Base-by-base conservation (phyloP, 2,888 invertebrate species). In the Xiphydria camelus region DNA sequence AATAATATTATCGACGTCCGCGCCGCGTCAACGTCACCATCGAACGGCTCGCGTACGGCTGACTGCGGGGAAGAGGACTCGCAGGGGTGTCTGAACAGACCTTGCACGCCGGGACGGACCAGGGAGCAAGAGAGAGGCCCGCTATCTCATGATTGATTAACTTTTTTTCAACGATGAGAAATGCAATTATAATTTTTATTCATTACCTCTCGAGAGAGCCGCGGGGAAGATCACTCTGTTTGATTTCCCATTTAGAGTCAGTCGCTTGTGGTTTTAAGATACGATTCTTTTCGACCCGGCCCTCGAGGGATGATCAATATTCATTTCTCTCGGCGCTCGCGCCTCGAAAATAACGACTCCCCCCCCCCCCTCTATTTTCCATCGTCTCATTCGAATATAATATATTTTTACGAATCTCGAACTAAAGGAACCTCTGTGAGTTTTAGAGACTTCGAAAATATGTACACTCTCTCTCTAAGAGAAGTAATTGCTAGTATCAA, bases 171-270 rank as follows among this genome's bases (percentile, higher is more conserved):
- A 59, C 62, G 61, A 57, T 60, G 69, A 67, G 67, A 66, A 72
- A 69, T 68, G 73, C 71, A 75, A 74, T 75, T 75, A 75, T 73
- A 74, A 74, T 73, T 72, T 73, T 75, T 73, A 74, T 75, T 74
- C 75, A 73, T 73, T 75, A 73, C 62, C 59, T 43, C 14, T 26
- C 26, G 26, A 26, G 63, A 52, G 57, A 59, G 56, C 39, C 39
- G 38, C 35, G 41, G 22, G 22, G 43, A 50, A 59, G 59, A 59
- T 66, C 59, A 55, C 50, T 57, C 54, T 51, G 63, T 68, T 66
- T 69, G 69, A 69, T 73, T 71, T 61, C 60, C 59, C 68, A 70
- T 70, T 71, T 66, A 61, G 58, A 63, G 59, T 58, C 62, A 59
- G 59, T 67, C 65, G 71, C 70, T 75, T 73, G 74, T 64, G 71